phyloP scores from a whole-genome alignment of 2,888 invertebrate species.

The Lypha dubia region DNA sequence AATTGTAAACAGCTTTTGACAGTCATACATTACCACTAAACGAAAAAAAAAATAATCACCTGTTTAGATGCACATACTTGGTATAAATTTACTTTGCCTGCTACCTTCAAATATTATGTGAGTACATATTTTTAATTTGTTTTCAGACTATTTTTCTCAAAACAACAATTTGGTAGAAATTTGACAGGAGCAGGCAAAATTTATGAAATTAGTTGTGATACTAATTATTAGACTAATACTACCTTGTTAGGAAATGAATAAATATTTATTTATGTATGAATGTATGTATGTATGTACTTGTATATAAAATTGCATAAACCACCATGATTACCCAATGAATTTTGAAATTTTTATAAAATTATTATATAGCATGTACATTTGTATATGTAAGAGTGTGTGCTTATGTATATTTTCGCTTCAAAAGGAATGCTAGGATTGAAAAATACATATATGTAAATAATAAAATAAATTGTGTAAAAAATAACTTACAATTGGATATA shows the following conservation, averaged over 20 bases:
- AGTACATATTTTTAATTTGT: too few species aligned
- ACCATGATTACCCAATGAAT: slow-evolving; percentile 15
- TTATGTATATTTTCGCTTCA: not conserved
- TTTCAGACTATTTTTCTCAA: too few species aligned
- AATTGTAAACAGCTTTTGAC: too few species aligned
- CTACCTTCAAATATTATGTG: too few species aligned
- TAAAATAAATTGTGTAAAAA: slow-evolving; percentile 23
- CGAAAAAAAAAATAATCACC: too few species aligned
- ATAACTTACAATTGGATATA: slow-evolving; percentile 73
- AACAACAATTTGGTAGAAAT: too few species aligned
- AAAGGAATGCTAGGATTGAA: not conserved
- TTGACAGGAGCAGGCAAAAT: too few species aligned
- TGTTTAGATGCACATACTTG: too few species aligned
- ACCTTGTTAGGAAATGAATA: not conserved
- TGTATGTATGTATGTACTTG: not conserved
- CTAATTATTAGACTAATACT: not conserved
- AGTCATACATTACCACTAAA: too few species aligned
- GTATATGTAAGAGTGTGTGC: not conserved
- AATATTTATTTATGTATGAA: not conserved
- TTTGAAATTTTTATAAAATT: not conserved
- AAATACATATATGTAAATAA: slow-evolving; percentile 2
- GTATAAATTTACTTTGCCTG: too few species aligned
- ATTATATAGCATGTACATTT: too few species aligned
- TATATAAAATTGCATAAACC: not conserved
- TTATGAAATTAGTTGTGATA: too few species aligned